Conservation (phyloP, 1,140 invertebrate species). For the Eciton burchellii region DNA sequence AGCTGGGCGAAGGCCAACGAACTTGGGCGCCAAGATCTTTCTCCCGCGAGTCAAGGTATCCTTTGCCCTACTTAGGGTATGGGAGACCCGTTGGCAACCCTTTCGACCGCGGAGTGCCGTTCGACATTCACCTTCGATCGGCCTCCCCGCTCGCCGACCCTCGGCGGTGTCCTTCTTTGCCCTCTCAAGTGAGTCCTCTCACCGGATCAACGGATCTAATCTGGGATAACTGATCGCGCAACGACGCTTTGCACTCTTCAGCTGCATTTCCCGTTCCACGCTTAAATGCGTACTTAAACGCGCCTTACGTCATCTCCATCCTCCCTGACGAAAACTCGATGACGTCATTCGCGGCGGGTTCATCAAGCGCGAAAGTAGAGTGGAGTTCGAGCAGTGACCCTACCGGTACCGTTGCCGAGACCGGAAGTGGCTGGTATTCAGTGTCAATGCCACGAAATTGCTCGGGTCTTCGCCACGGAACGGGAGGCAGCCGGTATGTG, state of each 20-base stretch:
- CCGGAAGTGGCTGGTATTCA: conserved; percentile 69
- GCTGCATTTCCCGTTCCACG: too few relatives aligned
- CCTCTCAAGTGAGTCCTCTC: background rate
- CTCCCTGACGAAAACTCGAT: too few relatives aligned
- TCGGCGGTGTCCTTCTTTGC: background rate
- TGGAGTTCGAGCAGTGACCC: conserved; percentile 55
- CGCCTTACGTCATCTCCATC: too few relatives aligned
- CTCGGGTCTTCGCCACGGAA: conserved; percentile 73
- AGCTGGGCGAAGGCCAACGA: conserved; percentile 50
- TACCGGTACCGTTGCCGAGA: conserved; percentile 66
- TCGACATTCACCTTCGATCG: conserved; percentile 31
- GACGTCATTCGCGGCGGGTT: background rate
- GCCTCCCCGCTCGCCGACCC: background rate
- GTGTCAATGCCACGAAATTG: conserved; percentile 80
- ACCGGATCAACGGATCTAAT: background rate
- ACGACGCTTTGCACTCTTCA: too few relatives aligned
- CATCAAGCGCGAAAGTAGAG: background rate
- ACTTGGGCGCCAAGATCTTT: conserved; percentile 57
- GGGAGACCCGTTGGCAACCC: conserved; percentile 35
- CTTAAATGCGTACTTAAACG: too few relatives aligned
- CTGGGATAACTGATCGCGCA: too few relatives aligned
- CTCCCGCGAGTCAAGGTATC: conserved; percentile 39
- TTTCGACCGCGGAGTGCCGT: conserved; percentile 5
- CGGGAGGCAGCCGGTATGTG: conserved; percentile 72
- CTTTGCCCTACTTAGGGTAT: conserved; percentile 23